Conservation (phyloP, 2,888 invertebrate genomes). For the Julus scandinavius region DNA sequence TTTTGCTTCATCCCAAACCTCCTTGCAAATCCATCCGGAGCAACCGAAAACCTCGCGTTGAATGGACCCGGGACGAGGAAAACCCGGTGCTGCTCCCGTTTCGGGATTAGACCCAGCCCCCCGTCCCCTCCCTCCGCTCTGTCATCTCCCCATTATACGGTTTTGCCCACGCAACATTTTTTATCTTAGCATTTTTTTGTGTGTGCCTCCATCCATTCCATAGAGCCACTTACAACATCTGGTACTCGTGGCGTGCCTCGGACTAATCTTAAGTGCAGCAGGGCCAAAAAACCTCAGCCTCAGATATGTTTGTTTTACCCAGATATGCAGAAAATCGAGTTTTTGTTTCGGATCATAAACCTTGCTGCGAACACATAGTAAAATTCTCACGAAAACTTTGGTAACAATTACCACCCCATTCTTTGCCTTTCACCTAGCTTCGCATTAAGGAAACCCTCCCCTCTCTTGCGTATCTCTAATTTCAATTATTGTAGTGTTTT, state of each 20-base stretch:
- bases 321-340: neutral
- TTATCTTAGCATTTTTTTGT: neutral
- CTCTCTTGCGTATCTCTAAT: too few relatives aligned
- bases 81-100: neutral
- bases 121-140: neutral
- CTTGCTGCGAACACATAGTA: neutral
- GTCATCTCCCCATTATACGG: neutral
- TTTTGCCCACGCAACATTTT: conserved; percentile 29
- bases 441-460: too few relatives aligned
- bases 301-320: neutral
- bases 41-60: neutral
- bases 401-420: too few relatives aligned
- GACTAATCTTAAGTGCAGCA: neutral
- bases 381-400: too few relatives aligned
- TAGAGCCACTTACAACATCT: conserved; percentile 1
- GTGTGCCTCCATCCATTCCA: neutral
- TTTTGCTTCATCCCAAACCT: conserved; percentile 55
- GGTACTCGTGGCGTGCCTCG: neutral
- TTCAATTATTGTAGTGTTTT: too few relatives aligned
- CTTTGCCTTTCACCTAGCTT: too few relatives aligned
- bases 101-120: neutral
- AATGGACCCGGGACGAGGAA: neutral
- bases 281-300: neutral
- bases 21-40: conserved; percentile 23
- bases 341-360: neutral